Evolutionary conservation across 2,888 invertebrate species (phyloP).

Genomic region (Pedicia rivosa): DNA sequence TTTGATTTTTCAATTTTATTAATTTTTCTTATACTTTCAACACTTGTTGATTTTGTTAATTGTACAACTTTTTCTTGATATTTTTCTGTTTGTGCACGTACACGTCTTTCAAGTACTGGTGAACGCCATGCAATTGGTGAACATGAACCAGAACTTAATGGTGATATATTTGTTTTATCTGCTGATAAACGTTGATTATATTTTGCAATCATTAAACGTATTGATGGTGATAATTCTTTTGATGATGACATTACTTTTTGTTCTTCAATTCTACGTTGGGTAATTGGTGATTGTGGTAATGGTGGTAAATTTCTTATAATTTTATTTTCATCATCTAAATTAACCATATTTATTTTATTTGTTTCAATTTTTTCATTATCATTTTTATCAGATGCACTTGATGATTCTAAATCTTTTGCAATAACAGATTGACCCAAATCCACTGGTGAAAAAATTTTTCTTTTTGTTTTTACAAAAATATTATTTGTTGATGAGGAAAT

Average conservation of each 20-base stretch:
- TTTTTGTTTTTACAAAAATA: conserved; percentile 63
- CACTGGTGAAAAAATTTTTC: conserved; percentile 62
- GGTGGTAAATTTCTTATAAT: conserved; percentile 31
- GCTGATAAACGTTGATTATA: conserved; percentile 27
- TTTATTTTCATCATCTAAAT: background rate
- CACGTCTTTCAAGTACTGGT: conserved; percentile 41
- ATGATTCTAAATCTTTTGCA: conserved; percentile 12
- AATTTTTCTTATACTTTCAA: conserved; percentile 5
- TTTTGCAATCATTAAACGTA: conserved; percentile 51
- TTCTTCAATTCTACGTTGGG: conserved; percentile 33
- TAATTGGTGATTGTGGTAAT: conserved; percentile 39
- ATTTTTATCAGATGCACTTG: conserved; percentile 12
- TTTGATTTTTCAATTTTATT: conserved; percentile 4
- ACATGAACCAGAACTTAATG: conserved; percentile 42
- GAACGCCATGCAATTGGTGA: conserved; percentile 48
- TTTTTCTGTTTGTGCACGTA: conserved; percentile 34
- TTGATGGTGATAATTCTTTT: conserved; percentile 52
- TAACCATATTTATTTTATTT: background rate
- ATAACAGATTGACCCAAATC: conserved; percentile 7
- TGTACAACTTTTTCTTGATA: conserved; percentile 31
- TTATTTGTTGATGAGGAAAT: conserved; percentile 31
- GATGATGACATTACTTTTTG: conserved; percentile 28
- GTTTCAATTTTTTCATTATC: conserved; percentile 10
- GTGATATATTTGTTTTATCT: conserved; percentile 29
- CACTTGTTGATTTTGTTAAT: conserved; percentile 11